Percentiles rank a stretch among this genome's conserved stretches.
These are phyloP conservation scores for Agrochola lota DNA, from an alignment of 2,888 invertebrate genomes.

Conservation along the genomic window DNA sequence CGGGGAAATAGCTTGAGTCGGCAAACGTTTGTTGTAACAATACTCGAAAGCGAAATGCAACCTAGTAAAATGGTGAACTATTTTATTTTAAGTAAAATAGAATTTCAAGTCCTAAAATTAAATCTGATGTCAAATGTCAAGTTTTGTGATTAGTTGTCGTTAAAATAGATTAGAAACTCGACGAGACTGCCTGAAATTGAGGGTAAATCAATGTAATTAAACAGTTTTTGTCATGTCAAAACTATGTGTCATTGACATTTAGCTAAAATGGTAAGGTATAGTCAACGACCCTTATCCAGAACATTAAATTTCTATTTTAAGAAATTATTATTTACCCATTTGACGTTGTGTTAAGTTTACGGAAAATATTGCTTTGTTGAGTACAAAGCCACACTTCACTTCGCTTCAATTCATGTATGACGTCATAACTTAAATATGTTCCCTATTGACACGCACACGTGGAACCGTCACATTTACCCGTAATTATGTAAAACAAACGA, in stretches of 20 bases:
- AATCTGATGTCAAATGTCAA: background rate
- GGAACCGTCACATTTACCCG: constrained; percentile 20
- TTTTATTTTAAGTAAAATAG: constrained; percentile 13
- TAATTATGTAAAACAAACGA: constrained; percentile 60
- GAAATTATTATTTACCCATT: background rate
- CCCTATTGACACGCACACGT: constrained; percentile 33
- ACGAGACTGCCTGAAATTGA: background rate
- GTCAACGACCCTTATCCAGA: no score
- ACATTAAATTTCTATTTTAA: background rate
- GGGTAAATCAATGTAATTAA: background rate
- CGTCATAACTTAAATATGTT: constrained; percentile 8
- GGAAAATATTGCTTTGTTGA: background rate
- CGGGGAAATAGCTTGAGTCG: constrained; percentile 21
- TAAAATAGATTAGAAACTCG: background rate
- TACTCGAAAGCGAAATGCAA: background rate
- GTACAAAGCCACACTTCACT: background rate
- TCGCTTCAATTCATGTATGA: background rate
- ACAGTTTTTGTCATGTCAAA: background rate
- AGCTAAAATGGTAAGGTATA: background rate
- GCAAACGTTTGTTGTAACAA: constrained; percentile 4
- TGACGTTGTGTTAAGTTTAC: background rate
- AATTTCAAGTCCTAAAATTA: background rate
- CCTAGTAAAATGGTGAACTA: background rate
- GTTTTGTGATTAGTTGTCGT: background rate
- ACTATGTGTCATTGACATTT: background rate